These are phyloP conservation scores for Oriolus oriolus DNA, from an alignment of 2,113 vertebrate genomes.

Conservation along the genomic window DNA sequence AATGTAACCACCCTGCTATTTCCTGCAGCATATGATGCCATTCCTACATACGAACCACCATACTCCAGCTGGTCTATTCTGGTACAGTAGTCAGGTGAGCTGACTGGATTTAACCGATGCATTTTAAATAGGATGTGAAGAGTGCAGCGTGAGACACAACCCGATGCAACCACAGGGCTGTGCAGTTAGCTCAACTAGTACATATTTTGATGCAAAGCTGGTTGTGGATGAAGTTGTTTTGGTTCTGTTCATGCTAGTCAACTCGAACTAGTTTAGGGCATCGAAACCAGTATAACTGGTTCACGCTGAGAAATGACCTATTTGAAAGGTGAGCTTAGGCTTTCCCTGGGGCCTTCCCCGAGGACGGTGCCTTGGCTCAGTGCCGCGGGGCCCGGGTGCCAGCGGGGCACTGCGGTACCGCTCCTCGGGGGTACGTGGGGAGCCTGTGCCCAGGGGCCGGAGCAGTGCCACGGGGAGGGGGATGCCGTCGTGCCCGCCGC, in stretches of 20 bases:
- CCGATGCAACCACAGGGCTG: neutral
- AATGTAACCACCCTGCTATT: neutral
- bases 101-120: neutral
- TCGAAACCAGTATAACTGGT: neutral
- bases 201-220: neutral
- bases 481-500: no score
- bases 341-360: neutral
- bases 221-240: neutral
- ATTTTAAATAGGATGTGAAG: neutral
- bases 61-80: neutral
- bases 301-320: neutral
- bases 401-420: neutral
- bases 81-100: neutral
- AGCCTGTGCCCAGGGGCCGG: accelerated
- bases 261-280: neutral
- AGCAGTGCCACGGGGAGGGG: accelerated
- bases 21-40: neutral
- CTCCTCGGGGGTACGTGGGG: no score
- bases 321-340: neutral
- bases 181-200: neutral
- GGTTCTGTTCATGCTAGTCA: neutral
- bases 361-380: neutral
- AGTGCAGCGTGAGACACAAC: neutral
- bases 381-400: neutral
- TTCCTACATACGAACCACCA: neutral